Conservation (phyloP, 2,888 invertebrate species). For the Phytoseiulus persimilis region DNA sequence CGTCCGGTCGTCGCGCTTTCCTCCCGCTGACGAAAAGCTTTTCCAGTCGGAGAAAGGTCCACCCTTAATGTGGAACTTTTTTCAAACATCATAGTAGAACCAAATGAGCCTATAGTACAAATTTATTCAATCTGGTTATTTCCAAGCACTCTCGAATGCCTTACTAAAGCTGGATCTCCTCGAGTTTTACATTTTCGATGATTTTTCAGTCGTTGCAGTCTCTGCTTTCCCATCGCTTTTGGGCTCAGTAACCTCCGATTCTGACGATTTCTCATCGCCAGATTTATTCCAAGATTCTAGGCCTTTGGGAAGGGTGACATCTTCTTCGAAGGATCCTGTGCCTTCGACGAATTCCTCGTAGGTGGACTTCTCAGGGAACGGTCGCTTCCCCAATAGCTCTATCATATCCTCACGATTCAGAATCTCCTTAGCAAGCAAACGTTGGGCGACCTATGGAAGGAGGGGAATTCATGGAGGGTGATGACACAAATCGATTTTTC, state of each 20-base stretch:
- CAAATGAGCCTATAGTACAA: no score
- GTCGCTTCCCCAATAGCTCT: conserved; percentile 81
- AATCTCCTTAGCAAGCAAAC: conserved; percentile 85
- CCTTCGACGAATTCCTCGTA: conserved; percentile 99
- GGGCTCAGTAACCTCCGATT: not conserved
- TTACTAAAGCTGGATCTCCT: no score
- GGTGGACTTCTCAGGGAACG: conserved; percentile 96
- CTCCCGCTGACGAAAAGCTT: no score
- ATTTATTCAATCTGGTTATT: no score
- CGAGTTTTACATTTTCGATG: not conserved
- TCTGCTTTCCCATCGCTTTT: no score
- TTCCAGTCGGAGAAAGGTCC: no score
- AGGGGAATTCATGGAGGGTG: conserved; percentile 26
- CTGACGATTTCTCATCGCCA: conserved; percentile 38
- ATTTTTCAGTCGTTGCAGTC: not conserved
- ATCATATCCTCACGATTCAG: conserved; percentile 95
- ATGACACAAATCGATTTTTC: not conserved
- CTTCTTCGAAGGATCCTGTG: conserved; percentile 93
- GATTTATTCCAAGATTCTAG: conserved; percentile 79
- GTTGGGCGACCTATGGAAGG: conserved; percentile 67
- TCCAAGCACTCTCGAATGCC: no score
- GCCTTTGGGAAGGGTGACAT: conserved; percentile 86
- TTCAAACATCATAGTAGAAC: no score
- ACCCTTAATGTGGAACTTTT: no score
- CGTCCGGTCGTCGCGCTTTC: no score